Evolutionary conservation across 2,113 vertebrate genomes (phyloP).

Genomic region (Saccopteryx leptura): DNA sequence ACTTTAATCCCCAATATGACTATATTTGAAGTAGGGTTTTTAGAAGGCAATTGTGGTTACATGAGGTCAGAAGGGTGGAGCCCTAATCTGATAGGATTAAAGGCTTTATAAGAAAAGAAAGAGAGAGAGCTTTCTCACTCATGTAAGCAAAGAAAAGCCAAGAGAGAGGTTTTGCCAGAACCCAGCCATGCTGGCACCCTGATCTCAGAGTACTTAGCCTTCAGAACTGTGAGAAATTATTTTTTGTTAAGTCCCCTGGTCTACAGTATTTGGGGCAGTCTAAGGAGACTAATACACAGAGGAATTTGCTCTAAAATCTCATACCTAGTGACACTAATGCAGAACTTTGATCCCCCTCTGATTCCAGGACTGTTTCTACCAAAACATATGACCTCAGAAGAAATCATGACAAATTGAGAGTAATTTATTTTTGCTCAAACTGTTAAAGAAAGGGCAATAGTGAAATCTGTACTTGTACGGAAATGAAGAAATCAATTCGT

Average conservation of each 20-base stretch:
- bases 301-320: neutral
- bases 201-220: neutral
- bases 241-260: neutral
- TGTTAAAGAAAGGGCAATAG: slow-evolving; percentile 23
- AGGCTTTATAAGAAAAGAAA: neutral
- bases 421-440: slow-evolving; percentile 38
- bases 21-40: neutral
- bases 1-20: neutral
- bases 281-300: neutral
- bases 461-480: slow-evolving; percentile 8
- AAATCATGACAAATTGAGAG: neutral
- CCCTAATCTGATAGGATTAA: neutral
- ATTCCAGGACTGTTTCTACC: neutral
- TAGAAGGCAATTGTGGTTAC: neutral
- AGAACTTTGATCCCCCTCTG: neutral
- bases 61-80: neutral
- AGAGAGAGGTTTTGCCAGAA: neutral
- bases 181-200: too few relatives aligned
- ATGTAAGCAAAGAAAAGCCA: neutral
- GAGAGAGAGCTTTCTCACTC: neutral
- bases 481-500: slow-evolving; percentile 61
- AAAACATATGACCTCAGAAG: neutral
- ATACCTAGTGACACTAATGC: neutral
- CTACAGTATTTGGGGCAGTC: neutral
- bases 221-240: neutral